Conservation (phyloP, 2,113 vertebrate genomes). For the Syrmaticus mikado region DNA sequence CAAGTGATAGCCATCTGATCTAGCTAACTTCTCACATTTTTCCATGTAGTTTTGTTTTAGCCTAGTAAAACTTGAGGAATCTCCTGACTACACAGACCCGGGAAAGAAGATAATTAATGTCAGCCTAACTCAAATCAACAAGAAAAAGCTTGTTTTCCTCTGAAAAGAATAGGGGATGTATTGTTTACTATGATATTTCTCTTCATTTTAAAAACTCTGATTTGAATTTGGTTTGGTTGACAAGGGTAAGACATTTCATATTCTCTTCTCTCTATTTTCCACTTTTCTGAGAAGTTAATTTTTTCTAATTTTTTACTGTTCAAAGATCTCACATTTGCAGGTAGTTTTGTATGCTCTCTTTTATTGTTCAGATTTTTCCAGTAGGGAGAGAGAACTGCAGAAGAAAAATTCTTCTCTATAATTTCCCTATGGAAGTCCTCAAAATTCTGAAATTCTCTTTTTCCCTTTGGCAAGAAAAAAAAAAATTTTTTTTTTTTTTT, state of each 20-base stretch:
- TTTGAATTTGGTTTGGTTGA: background rate
- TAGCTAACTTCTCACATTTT: accelerated
- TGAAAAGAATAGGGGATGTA: background rate
- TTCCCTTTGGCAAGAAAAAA: background rate
- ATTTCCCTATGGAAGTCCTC: background rate
- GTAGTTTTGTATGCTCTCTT: background rate
- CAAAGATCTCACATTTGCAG: background rate
- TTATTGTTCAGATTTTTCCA: background rate
- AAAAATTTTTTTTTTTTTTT: too few species aligned
- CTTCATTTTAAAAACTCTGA: background rate
- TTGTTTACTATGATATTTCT: background rate
- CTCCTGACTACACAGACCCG: background rate
- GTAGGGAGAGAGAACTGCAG: background rate
- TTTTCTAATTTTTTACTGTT: background rate
- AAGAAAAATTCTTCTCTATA: background rate
- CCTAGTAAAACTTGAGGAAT: background rate
- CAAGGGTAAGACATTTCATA: background rate
- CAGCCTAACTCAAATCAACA: background rate
- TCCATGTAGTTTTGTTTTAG: background rate
- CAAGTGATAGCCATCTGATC: background rate
- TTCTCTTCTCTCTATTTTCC: background rate
- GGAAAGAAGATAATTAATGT: background rate
- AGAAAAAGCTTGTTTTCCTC: background rate
- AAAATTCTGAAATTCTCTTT: background rate
- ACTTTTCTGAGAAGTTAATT: background rate